A percentile compares a stretch with the other conserved stretches of the same genome.
Conservation (phyloP, 2,888 invertebrate genomes). For the Punctoribates punctum region DNA sequence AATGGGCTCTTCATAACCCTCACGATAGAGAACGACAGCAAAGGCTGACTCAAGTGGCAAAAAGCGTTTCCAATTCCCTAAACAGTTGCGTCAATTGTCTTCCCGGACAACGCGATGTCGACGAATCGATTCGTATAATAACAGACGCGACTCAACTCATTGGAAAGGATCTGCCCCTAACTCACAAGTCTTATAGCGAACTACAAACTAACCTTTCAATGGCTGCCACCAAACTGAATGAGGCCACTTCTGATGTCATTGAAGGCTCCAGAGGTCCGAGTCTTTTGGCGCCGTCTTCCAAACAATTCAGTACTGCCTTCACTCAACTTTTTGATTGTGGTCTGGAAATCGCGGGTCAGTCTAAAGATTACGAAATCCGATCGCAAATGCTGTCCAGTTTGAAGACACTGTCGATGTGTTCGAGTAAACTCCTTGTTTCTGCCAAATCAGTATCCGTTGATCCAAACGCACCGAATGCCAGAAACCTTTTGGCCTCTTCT, state of each 20-base stretch:
- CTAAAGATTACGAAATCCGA: conserved; percentile 56
- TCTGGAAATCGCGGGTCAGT: conserved; percentile 80
- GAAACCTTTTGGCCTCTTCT: conserved; percentile 80
- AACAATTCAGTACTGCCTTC: conserved; percentile 71
- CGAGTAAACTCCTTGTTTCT: conserved; percentile 76
- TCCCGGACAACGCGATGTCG: conserved; percentile 91
- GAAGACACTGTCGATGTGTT: conserved; percentile 79
- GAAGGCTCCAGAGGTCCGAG: conserved; percentile 66
- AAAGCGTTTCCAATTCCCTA: conserved; percentile 59
- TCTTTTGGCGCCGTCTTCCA: conserved; percentile 68
- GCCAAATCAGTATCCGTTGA: conserved; percentile 87
- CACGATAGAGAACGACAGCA: conserved; percentile 61
- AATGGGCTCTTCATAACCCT: conserved; percentile 66
- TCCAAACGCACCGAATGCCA: conserved; percentile 81
- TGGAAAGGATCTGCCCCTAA: conserved; percentile 61
- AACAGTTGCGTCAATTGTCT: conserved; percentile 74
- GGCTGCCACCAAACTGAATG: conserved; percentile 77
- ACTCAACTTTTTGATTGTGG: conserved; percentile 71
- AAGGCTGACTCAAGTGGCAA: conserved; percentile 63
- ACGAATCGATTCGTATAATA: conserved; percentile 76
- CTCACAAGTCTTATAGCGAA: conserved; percentile 66
- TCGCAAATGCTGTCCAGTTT: conserved; percentile 76
- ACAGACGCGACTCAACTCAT: conserved; percentile 66
- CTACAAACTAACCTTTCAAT: conserved; percentile 78
- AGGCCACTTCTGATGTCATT: conserved; percentile 77